These are phyloP conservation scores for Alethe diademata DNA, from an alignment of 2,113 vertebrate genomes.

Conservation along the genomic window DNA sequence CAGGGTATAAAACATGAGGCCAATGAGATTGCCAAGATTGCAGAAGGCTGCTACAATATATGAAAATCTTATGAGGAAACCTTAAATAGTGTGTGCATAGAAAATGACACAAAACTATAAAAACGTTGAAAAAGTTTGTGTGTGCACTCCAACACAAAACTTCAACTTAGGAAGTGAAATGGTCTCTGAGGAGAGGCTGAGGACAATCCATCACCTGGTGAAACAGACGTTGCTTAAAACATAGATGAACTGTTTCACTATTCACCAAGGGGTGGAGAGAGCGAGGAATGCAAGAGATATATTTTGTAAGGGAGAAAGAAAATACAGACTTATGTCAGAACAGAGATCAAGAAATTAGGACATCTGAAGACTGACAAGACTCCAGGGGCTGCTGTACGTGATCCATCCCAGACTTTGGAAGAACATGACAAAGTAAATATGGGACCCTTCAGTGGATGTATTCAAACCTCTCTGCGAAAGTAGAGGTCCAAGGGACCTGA, in stretches of 20 bases:
- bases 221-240: neutral
- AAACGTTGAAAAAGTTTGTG: neutral
- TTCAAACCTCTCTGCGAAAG: constrained; percentile 4
- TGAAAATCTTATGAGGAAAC: neutral
- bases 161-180: neutral
- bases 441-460: neutral
- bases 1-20: neutral
- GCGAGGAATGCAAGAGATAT: constrained; percentile 9
- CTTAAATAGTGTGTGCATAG: neutral
- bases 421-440: constrained; percentile 32
- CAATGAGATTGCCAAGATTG: neutral
- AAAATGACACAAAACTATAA: neutral
- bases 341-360: constrained; percentile 35
- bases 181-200: neutral
- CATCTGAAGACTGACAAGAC: constrained; percentile 25
- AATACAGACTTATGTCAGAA: constrained; percentile 30
- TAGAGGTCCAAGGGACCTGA: neutral
- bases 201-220: constrained; percentile 26
- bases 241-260: constrained; percentile 9
- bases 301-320: constrained; percentile 44
- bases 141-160: neutral
- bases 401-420: constrained; percentile 29
- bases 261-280: constrained; percentile 7
- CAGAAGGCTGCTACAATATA: neutral
- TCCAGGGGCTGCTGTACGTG: neutral